Percentiles rank a stretch among this genome's conserved stretches.
phyloP scores from a whole-genome alignment of 2,113 vertebrate species.

The Albula glossodonta region DNA sequence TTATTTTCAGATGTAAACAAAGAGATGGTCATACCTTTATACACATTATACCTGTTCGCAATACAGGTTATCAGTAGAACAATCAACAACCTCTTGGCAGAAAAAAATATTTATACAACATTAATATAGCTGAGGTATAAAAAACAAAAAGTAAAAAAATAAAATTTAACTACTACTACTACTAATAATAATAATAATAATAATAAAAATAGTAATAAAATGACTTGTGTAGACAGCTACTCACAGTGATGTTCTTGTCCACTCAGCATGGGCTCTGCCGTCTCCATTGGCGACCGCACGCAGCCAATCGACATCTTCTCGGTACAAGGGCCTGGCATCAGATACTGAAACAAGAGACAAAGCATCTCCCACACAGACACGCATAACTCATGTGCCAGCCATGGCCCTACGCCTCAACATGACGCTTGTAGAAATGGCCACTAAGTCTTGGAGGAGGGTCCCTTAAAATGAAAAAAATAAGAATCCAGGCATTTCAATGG shows the following conservation, averaged over 20 bases:
- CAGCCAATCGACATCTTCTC: constrained; percentile 78
- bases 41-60: no score
- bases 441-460: no score
- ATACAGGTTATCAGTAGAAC: no score
- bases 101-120: no score
- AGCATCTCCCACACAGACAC: constrained; percentile 30
- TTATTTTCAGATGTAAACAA: no score
- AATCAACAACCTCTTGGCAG: no score
- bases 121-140: neutral
- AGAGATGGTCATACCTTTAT: no score
- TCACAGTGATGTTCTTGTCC: constrained; percentile 67
- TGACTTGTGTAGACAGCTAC: constrained; percentile 12
- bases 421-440: no score
- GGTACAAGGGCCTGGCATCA: constrained; percentile 38
- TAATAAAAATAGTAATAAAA: neutral
- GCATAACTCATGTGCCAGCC: constrained; percentile 20
- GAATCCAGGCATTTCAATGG: no score
- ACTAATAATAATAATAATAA: neutral
- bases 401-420: no score
- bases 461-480: no score
- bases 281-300: constrained; percentile 73
- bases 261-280: constrained; percentile 75
- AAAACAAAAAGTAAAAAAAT: neutral
- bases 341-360: constrained; percentile 53
- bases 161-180: neutral